Percentiles rank a stretch among this genome's conserved stretches.
Evolutionary conservation across 2,113 vertebrate genomes (phyloP).

Genomic region (Dromas ardeola): DNA sequence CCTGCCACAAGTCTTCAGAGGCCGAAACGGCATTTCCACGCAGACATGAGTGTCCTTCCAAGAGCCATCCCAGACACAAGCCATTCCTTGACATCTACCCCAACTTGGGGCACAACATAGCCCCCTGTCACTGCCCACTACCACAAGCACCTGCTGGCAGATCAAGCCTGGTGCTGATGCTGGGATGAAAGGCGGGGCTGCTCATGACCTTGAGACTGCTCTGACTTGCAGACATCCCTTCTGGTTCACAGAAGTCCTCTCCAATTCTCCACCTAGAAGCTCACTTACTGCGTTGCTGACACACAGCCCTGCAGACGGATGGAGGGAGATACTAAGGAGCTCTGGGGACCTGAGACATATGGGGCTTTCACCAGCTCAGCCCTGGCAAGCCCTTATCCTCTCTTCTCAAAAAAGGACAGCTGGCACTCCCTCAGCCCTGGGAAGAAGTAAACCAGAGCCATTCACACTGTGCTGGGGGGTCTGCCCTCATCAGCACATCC

Average conservation of each 20-base stretch:
- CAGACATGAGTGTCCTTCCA: neutral
- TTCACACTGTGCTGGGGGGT: neutral
- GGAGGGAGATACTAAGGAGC: neutral
- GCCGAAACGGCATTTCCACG: rapidly evolving
- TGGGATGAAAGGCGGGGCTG: neutral
- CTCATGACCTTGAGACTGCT: neutral
- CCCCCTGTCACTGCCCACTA: neutral
- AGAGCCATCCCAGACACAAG: neutral
- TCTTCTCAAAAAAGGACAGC: neutral
- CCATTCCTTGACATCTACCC: neutral
- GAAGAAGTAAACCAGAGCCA: neutral
- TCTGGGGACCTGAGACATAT: neutral
- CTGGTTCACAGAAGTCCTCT: neutral
- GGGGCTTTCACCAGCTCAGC: neutral
- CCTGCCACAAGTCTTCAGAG: neutral
- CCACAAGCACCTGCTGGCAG: neutral
- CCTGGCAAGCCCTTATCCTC: neutral
- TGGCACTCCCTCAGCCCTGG: neutral
- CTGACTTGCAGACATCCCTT: neutral
- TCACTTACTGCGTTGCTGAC: neutral
- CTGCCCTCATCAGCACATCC: neutral
- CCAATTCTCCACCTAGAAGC: neutral
- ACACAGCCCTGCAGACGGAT: neutral
- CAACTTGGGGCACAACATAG: rapidly evolving
- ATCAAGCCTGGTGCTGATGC: neutral